A percentile compares a stretch with the other conserved stretches of the same genome.
phyloP scores from a whole-genome alignment of 2,113 vertebrate genomes.

The Vicugna pacos region DNA sequence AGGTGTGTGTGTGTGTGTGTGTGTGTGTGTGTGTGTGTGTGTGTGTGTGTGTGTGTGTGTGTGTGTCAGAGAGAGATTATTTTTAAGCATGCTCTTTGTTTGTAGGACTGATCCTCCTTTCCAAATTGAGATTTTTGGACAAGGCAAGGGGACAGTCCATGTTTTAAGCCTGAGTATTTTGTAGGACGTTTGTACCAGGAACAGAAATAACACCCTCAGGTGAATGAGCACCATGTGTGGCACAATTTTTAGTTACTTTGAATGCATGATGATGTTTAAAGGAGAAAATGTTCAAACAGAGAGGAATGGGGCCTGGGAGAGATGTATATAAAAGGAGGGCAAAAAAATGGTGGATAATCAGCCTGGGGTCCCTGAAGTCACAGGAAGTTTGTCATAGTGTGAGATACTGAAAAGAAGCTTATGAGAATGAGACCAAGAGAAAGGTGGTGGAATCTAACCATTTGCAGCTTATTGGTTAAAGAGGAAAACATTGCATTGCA shows the following conservation, averaged over 20 bases:
- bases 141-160: neutral
- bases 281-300: neutral
- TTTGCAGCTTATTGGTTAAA: neutral
- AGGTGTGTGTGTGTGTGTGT: neutral
- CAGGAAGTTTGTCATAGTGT: neutral
- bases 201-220: neutral
- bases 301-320: neutral
- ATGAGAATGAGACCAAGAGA: neutral
- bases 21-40: too few species aligned
- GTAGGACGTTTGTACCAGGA: neutral
- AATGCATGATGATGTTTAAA: neutral
- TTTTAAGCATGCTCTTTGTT: neutral
- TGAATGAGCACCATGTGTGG: neutral
- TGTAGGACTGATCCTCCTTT: neutral
- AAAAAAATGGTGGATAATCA: too few species aligned
- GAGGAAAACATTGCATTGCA: neutral
- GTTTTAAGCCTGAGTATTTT: neutral
- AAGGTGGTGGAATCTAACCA: neutral
- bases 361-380: neutral
- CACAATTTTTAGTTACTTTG: neutral
- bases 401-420: neutral
- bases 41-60: too few species aligned
- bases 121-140: neutral
- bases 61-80: neutral
- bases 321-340: rapidly evolving